These are phyloP conservation scores for Limnephilus marmoratus DNA, from an alignment of 2,888 invertebrate genomes.

Conservation along the genomic window DNA sequence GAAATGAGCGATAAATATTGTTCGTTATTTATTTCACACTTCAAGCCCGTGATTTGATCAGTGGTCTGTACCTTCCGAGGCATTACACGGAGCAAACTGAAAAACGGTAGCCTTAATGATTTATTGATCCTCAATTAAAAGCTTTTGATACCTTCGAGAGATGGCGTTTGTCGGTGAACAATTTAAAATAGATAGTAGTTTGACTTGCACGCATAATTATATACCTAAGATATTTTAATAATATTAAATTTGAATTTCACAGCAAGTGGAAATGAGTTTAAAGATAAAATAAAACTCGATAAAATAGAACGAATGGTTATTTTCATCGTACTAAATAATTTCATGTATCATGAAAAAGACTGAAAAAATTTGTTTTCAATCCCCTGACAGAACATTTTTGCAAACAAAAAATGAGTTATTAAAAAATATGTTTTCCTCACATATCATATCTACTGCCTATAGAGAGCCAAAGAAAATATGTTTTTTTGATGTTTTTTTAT, in stretches of 20 bases:
- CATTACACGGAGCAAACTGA: background rate
- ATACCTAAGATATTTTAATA: background rate
- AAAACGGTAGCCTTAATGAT: constrained; percentile 5
- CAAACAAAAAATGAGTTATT: too few species aligned
- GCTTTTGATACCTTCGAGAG: constrained; percentile 5
- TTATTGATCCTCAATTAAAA: background rate
- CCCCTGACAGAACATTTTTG: too few species aligned
- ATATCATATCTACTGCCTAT: too few species aligned
- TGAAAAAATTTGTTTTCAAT: too few species aligned
- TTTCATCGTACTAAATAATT: background rate
- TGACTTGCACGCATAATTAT: background rate
- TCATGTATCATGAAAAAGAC: background rate
- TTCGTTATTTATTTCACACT: constrained; percentile 27
- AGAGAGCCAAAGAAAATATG: too few species aligned
- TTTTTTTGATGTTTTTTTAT: too few species aligned
- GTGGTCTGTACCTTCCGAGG: background rate
- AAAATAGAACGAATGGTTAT: background rate
- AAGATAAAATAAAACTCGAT: background rate
- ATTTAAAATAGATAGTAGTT: background rate
- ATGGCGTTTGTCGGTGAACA: constrained; percentile 12
- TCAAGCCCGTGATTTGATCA: background rate
- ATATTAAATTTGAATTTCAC: background rate
- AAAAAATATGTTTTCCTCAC: too few species aligned
- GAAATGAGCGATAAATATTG: constrained; percentile 19
- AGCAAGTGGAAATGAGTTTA: background rate